Evolutionary conservation across 2,113 vertebrate species (phyloP), one percentile per base, ranked within the genome.

Genomic region (Cairina moschata): DNA sequence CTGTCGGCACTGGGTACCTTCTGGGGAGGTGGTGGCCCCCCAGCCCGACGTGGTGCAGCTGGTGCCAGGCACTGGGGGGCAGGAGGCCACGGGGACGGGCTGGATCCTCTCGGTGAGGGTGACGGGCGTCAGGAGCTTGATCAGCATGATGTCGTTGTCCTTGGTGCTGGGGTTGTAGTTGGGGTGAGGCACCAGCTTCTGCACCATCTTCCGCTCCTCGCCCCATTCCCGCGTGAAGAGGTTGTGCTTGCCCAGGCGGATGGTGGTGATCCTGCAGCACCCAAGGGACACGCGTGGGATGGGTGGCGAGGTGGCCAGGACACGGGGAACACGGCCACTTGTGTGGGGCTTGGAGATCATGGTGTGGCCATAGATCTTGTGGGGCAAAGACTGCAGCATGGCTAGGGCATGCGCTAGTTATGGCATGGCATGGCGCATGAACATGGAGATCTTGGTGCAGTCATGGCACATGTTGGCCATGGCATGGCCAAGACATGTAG

Each of bases 121-220:
- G 90, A 98, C 98, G 0, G 98, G 92, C 0, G 17, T 16, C 5
- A 82, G 72, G 95, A 98, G 95, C 85, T 98, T 98, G 93, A 99
- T 97, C 88, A 99, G 90, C 98, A 99, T 98, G 97, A 99, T 96
- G 98, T 99, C 98, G 0, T 98, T 98, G 90, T 97, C 95, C 62
- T 97, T 98, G 91, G 95, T 97, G 84, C 94, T 96, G 91, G 95
- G 68, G 66, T 97, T 34, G 76, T 97, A 97, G 85, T 6, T 6
- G 1, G 97, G 97, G 91, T 97, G 97, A 0, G 96, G 42, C 78
- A 97, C 75, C 44, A 95, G 69, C 69, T 96, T 44, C 0, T 88
- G 86, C 62, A 96, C 96, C 10, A 3, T 58, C 17, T 79, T 81
- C 25, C 5, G 86, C 83, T 85, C 79, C 82, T 97, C 95, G 0